Percentiles rank a stretch among this genome's conserved stretches.
phyloP scores from a whole-genome alignment of 1,140 invertebrate species.

The Aricia agestis region DNA sequence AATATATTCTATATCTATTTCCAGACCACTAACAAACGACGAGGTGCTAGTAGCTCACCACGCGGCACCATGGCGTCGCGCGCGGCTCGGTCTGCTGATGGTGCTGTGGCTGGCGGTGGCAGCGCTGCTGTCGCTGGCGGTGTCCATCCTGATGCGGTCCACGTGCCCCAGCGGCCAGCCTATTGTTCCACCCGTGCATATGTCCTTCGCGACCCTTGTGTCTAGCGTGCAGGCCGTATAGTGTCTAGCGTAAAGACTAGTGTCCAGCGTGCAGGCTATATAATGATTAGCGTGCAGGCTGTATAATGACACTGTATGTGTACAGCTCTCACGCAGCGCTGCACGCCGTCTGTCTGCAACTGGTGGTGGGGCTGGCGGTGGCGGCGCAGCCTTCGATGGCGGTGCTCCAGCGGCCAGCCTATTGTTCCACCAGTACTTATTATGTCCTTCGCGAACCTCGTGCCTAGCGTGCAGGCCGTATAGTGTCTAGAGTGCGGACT shows the following conservation, averaged over 20 bases:
- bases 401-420: conserved; percentile 24
- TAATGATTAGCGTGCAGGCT: neutral
- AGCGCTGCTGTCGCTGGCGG: conserved; percentile 46
- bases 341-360: conserved; percentile 37
- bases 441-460: conserved; percentile 38
- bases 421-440: conserved; percentile 47
- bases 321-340: conserved; percentile 32
- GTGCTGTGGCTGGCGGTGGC: conserved; percentile 55
- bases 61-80: conserved; percentile 42
- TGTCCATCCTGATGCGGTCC: conserved; percentile 40
- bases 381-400: conserved; percentile 48
- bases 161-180: conserved; percentile 26
- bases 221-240: neutral
- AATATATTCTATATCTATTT: conserved; percentile 22
- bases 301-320: no score
- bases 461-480: neutral
- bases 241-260: no score
- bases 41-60: conserved; percentile 36
- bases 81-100: conserved; percentile 38
- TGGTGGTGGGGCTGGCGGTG: conserved; percentile 53
- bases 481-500: no score
- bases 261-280: neutral
- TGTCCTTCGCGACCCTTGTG: conserved; percentile 37
- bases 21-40: conserved; percentile 45
- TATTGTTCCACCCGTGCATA: conserved; percentile 43